Percentiles rank a stretch among this genome's conserved stretches.
These are phyloP conservation scores for Hemibagrus guttatus DNA, from an alignment of 2,797 vertebrate genomes.

Conservation along the genomic window DNA sequence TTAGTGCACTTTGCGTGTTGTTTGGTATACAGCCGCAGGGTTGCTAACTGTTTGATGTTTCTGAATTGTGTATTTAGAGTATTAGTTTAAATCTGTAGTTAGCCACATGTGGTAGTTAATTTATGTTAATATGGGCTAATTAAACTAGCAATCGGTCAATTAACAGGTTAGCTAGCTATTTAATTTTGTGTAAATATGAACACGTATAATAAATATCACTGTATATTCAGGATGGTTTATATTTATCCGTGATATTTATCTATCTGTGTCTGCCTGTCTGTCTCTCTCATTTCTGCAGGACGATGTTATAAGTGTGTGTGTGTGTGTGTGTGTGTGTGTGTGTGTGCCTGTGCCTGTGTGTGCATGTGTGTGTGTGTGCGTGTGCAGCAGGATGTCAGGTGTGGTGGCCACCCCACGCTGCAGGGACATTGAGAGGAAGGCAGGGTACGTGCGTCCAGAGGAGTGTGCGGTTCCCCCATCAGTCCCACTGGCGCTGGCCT, in stretches of 20 bases:
- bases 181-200: neutral
- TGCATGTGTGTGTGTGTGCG: slow-evolving; percentile 68
- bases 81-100: neutral
- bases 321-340: neutral
- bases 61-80: neutral
- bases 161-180: neutral
- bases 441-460: slow-evolving; percentile 91
- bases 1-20: neutral
- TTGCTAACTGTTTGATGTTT: neutral
- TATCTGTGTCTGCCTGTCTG: neutral
- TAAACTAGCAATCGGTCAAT: neutral
- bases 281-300: slow-evolving; percentile 12
- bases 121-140: neutral
- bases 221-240: neutral
- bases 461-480: slow-evolving; percentile 88
- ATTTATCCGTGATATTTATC: neutral
- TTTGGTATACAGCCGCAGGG: neutral
- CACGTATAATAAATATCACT: neutral
- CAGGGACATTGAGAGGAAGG: slow-evolving; percentile 95
- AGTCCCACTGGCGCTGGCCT: slow-evolving; percentile 41
- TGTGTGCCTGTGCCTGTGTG: neutral
- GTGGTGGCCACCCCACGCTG: slow-evolving; percentile 80
- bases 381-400: slow-evolving; percentile 83
- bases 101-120: neutral
- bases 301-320: slow-evolving; percentile 10